Conservation (phyloP, 1,140 invertebrate species). For the Tetramorium parvispinum region DNA sequence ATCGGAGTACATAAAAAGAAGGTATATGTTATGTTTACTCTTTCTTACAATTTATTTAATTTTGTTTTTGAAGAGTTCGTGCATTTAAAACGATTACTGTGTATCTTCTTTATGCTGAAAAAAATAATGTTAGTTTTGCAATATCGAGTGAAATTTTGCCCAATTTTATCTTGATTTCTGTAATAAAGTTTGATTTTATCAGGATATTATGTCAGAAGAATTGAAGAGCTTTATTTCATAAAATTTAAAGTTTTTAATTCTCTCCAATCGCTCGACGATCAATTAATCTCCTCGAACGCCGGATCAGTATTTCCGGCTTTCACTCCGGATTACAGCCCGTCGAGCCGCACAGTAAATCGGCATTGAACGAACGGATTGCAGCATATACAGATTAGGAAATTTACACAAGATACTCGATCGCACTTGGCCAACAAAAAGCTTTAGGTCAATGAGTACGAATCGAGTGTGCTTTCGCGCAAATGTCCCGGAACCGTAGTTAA, state of each 20-base stretch:
- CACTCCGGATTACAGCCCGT: conserved; percentile 30
- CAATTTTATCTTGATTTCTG: not conserved
- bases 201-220: not conserved
- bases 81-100: not conserved
- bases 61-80: not conserved
- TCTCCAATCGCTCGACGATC: conserved; percentile 9
- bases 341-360: conserved; percentile 46
- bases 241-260: conserved; percentile 27
- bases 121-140: not conserved
- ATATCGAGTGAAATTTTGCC: not conserved
- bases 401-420: conserved; percentile 48
- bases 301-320: conserved; percentile 50
- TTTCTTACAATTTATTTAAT: conserved; percentile 1
- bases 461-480: conserved; percentile 39
- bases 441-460: conserved; percentile 30
- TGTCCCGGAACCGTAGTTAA: conserved; percentile 60
- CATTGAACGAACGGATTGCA: conserved; percentile 64
- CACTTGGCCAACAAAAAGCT: conserved; percentile 57
- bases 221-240: not conserved
- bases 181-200: not conserved
- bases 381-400: conserved; percentile 64
- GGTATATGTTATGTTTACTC: not conserved
- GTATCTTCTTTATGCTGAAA: not conserved
- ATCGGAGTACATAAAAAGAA: not conserved
- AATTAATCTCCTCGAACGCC: conserved; percentile 46